Conservation (phyloP, 2,797 vertebrate genomes). For the Pseudochromis fuscus region DNA sequence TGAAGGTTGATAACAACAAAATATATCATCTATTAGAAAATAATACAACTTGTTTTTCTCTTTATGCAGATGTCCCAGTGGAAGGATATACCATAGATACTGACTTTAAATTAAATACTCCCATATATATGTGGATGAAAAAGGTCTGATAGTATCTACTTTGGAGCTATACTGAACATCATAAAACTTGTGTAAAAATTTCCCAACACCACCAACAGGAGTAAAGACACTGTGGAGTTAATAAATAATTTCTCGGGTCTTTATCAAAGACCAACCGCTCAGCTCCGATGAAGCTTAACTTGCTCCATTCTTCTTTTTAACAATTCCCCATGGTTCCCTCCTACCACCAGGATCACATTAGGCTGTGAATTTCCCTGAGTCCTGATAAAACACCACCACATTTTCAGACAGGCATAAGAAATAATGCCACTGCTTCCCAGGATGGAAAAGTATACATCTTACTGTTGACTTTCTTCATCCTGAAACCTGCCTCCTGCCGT, state of each 20-base stretch:
- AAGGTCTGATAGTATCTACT: too few relatives aligned
- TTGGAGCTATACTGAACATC: too few relatives aligned
- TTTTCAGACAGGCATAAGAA: slow-evolving; percentile 29
- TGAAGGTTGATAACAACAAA: background rate
- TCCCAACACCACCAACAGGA: background rate
- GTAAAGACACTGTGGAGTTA: background rate
- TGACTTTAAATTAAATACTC: background rate
- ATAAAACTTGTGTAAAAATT: too few relatives aligned
- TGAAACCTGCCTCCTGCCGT: background rate
- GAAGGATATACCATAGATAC: too few relatives aligned
- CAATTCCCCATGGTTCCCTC: background rate
- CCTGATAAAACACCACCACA: slow-evolving; percentile 24
- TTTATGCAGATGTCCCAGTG: background rate
- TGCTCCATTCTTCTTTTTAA: background rate
- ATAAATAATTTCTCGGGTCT: background rate
- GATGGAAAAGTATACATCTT: background rate
- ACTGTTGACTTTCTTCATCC: slow-evolving; percentile 2
- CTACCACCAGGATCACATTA: slow-evolving; percentile 57
- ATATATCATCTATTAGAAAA: background rate
- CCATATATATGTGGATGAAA: background rate
- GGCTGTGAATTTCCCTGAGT: slow-evolving; percentile 44
- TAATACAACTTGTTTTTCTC: background rate
- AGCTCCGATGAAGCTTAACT: background rate
- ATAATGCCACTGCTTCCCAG: slow-evolving; percentile 46
- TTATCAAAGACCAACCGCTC: background rate